A percentile compares a stretch with the other conserved stretches of the same genome.
phyloP scores from a whole-genome alignment of 2,113 vertebrate species.

The Coracopsis vasa region DNA sequence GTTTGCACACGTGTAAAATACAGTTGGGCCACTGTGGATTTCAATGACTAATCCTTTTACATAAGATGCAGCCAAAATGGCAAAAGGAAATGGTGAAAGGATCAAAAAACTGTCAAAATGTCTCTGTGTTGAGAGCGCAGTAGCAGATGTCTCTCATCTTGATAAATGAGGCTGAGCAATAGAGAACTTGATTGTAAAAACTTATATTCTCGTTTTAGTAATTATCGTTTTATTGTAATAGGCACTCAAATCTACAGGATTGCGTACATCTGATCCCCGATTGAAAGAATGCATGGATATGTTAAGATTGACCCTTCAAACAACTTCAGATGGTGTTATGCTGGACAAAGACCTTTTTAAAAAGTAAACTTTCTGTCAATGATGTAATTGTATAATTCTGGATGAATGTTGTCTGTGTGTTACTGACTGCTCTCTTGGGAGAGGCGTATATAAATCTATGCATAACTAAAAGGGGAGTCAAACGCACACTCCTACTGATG shows the following conservation, averaged over 20 bases:
- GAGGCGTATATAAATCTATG: not conserved
- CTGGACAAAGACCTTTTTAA: conserved; percentile 98
- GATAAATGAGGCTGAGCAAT: not conserved
- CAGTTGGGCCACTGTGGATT: not conserved
- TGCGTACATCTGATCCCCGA: conserved; percentile 94
- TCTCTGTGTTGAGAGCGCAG: not conserved
- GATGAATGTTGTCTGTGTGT: not conserved
- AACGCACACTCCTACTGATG: not conserved
- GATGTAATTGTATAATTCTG: conserved; percentile 8
- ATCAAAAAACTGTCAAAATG: not conserved
- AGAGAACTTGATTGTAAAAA: not conserved
- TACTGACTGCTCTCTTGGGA: not conserved
- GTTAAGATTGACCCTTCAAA: conserved; percentile 93
- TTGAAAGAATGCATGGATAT: conserved; percentile 99
- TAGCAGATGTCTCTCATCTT: not conserved
- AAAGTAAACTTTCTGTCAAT: conserved; percentile 83
- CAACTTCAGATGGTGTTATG: conserved; percentile 93
- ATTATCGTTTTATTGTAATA: conserved; percentile 57
- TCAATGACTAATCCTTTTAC: not conserved
- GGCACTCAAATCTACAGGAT: conserved; percentile 96
- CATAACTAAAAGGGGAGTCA: not conserved
- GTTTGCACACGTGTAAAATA: not conserved
- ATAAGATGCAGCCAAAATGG: not conserved
- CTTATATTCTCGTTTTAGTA: not conserved
- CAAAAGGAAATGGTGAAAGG: not conserved